A percentile compares a stretch with the other conserved stretches of the same genome.
Conservation (phyloP, 2,113 vertebrate genomes). For the Brachypodius melanocephalos region DNA sequence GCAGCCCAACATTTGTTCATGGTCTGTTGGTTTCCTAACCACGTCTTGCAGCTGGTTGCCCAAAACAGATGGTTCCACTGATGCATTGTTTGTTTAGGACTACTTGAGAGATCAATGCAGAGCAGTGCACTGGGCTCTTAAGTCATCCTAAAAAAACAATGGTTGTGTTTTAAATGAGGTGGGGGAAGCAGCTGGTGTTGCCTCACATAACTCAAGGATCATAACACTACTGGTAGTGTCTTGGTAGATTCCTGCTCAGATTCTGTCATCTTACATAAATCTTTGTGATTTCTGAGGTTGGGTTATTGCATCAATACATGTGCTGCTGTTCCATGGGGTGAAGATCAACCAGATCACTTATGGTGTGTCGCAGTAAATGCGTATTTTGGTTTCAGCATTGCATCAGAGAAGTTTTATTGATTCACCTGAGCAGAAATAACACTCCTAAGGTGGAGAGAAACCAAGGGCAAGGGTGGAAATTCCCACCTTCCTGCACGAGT, state of each 20-base stretch:
- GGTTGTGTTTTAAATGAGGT: not conserved
- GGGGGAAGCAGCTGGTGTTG: not conserved
- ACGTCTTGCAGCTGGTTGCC: constrained; percentile 10
- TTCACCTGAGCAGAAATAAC: not conserved
- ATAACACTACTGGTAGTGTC: not conserved
- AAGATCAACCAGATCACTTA: not conserved
- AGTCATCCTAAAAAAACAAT: not conserved
- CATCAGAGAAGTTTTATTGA: not conserved
- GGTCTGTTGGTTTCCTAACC: not conserved
- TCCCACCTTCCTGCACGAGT: not conserved
- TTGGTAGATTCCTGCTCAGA: not conserved
- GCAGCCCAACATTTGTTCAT: not conserved
- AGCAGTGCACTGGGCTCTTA: not conserved
- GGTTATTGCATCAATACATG: not conserved
- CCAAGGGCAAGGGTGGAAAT: not conserved
- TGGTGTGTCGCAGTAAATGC: not conserved
- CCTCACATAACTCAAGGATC: not conserved
- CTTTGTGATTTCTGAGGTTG: not conserved
- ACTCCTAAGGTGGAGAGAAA: not conserved
- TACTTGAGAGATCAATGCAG: not conserved
- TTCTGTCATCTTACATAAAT: not conserved
- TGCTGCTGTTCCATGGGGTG: not conserved
- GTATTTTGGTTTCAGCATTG: not conserved
- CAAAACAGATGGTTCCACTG: not conserved
- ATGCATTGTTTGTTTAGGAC: not conserved